phyloP scores from a whole-genome alignment of 2,113 vertebrate genomes.

The Tragulus kanchil region DNA sequence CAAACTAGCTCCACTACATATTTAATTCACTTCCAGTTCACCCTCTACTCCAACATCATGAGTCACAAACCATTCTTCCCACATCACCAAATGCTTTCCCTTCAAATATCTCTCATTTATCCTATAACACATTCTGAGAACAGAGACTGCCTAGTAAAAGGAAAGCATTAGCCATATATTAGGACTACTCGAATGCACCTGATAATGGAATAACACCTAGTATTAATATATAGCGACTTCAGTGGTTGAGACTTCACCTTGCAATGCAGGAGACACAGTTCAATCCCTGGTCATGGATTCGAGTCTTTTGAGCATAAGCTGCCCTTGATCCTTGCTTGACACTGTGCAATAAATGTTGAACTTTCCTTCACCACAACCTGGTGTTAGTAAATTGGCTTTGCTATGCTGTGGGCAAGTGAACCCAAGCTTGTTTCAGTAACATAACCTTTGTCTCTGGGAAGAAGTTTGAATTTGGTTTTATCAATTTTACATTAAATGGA shows the following conservation, averaged over 20 bases:
- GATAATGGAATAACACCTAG: neutral
- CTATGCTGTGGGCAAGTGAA: neutral
- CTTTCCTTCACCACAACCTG: too few relatives aligned
- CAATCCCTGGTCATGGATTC: too few relatives aligned
- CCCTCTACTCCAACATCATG: neutral
- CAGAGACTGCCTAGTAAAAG: neutral
- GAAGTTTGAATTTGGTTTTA: slow-evolving; percentile 19
- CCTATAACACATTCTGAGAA: neutral
- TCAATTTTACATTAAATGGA: neutral
- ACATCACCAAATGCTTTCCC: neutral
- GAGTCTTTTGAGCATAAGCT: neutral
- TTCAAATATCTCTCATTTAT: neutral
- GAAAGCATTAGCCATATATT: neutral
- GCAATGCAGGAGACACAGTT: too few relatives aligned
- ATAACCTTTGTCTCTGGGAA: neutral
- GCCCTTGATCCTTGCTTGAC: too few relatives aligned
- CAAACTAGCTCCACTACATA: neutral
- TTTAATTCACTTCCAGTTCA: neutral
- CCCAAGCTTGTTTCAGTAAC: neutral
- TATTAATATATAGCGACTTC: too few relatives aligned
- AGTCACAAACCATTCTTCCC: neutral
- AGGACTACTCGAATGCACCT: neutral
- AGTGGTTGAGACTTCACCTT: too few relatives aligned
- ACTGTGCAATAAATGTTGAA: too few relatives aligned
- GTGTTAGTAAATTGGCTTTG: neutral